Evolutionary conservation across 2,888 invertebrate species (phyloP).

Genomic region (Machimus rusticus): DNA sequence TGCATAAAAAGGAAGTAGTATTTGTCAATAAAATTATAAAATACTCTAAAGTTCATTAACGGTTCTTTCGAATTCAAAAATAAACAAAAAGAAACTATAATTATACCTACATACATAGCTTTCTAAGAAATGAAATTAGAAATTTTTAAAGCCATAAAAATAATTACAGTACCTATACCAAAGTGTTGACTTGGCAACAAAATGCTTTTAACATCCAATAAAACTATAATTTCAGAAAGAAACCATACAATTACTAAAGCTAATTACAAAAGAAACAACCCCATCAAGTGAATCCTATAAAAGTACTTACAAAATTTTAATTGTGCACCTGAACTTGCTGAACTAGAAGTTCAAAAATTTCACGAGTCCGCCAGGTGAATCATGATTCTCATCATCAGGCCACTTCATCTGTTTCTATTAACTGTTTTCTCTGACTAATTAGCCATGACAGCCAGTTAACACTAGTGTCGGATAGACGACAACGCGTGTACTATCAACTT

Average conservation of each 20-base stretch:
- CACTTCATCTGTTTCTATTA: neutral
- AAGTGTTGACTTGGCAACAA: neutral
- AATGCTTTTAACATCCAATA: neutral
- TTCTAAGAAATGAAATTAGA: neutral
- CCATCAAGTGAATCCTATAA: neutral
- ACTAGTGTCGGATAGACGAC: neutral
- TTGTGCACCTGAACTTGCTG: neutral
- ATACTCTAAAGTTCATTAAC: too few relatives aligned
- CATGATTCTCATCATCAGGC: neutral
- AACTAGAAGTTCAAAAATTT: neutral
- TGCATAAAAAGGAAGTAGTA: too few relatives aligned
- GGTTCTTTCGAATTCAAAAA: too few relatives aligned
- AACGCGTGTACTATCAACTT: neutral
- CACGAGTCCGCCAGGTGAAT: neutral
- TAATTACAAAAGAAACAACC: neutral
- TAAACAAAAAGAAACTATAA: too few relatives aligned
- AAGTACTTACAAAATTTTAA: neutral
- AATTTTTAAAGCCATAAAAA: neutral
- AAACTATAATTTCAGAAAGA: too few relatives aligned
- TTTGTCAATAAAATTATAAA: too few relatives aligned
- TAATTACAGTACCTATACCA: too few relatives aligned
- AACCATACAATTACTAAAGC: neutral
- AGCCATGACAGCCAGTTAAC: neutral
- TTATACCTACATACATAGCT: too few relatives aligned
- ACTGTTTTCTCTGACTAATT: constrained; percentile 10